Conservation (phyloP, 2,113 vertebrate species). For the Scophthalmus maximus region DNA sequence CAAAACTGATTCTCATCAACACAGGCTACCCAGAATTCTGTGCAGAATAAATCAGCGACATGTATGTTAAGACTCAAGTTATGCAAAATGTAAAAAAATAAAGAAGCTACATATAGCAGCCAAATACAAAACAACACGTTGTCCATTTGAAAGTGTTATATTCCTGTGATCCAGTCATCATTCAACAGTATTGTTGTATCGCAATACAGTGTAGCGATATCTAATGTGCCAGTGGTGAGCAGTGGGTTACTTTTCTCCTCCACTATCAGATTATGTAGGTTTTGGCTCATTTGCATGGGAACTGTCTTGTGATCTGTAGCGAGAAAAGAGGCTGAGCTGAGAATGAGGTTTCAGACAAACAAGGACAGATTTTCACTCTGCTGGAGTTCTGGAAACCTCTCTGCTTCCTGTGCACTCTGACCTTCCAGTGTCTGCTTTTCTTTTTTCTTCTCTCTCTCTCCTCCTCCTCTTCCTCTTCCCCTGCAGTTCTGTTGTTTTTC, state of each 20-base stretch:
- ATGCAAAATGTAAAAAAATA: background rate
- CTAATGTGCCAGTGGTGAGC: background rate
- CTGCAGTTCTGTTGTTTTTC: constrained; percentile 45
- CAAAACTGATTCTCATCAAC: too few relatives aligned
- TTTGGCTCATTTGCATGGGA: constrained; percentile 12
- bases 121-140: background rate
- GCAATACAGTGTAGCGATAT: background rate
- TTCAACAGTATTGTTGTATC: background rate
- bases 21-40: too few relatives aligned
- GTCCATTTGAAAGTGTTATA: background rate
- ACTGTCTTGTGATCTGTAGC: constrained; percentile 25
- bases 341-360: constrained; percentile 27
- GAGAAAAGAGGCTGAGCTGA: constrained; percentile 8
- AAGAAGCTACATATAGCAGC: background rate
- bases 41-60: too few relatives aligned
- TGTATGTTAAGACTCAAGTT: too few relatives aligned
- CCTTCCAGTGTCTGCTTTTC: constrained; percentile 47
- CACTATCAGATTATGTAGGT: background rate
- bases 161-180: background rate
- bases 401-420: constrained; percentile 63
- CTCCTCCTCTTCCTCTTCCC: constrained; percentile 7
- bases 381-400: constrained; percentile 52
- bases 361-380: constrained; percentile 22
- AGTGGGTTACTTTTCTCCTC: background rate
- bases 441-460: background rate